A percentile compares a stretch with the other conserved stretches of the same genome.
Conservation (phyloP, 2,888 invertebrate genomes). For the Corythucha ciliata region DNA sequence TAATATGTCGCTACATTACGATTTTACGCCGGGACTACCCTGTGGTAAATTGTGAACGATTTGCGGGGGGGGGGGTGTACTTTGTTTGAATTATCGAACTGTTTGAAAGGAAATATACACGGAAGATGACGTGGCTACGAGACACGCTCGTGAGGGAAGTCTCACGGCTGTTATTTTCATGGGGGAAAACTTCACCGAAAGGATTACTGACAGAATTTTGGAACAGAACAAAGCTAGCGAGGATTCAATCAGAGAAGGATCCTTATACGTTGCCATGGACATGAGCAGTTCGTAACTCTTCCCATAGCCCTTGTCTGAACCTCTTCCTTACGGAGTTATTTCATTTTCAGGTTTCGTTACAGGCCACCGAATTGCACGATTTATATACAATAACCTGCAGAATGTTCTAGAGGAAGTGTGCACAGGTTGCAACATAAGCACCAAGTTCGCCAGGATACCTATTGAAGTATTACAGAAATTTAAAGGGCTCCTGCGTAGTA, state of each 20-base stretch:
- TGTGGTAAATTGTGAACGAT: constrained; percentile 6
- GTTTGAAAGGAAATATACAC: constrained; percentile 3
- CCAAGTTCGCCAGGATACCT: constrained; percentile 9
- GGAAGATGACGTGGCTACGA: background rate
- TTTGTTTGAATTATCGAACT: background rate
- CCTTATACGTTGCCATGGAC: constrained; percentile 11
- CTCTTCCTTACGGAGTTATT: background rate
- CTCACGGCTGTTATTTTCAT: constrained; percentile 12
- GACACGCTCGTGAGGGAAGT: constrained; percentile 10
- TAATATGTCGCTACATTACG: constrained; percentile 11
- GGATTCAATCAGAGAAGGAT: constrained; percentile 2
- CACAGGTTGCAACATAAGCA: constrained; percentile 8
- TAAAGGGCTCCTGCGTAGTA: too few relatives aligned
- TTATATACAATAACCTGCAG: constrained; percentile 14
- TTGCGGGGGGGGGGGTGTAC: background rate
- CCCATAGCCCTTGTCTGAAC: background rate
- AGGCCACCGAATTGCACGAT: constrained; percentile 1
- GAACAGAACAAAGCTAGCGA: constrained; percentile 11
- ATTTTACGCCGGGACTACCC: constrained; percentile 12
- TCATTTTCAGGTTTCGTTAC: constrained; percentile 10
- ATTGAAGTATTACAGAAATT: constrained; percentile 2
- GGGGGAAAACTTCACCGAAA: constrained; percentile 13
- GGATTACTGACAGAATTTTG: constrained; percentile 17
- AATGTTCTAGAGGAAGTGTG: constrained; percentile 12
- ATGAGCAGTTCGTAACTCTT: constrained; percentile 15